Base-by-base conservation (phyloP, 2,113 vertebrate genomes). In the Vanacampus margaritifer region DNA sequence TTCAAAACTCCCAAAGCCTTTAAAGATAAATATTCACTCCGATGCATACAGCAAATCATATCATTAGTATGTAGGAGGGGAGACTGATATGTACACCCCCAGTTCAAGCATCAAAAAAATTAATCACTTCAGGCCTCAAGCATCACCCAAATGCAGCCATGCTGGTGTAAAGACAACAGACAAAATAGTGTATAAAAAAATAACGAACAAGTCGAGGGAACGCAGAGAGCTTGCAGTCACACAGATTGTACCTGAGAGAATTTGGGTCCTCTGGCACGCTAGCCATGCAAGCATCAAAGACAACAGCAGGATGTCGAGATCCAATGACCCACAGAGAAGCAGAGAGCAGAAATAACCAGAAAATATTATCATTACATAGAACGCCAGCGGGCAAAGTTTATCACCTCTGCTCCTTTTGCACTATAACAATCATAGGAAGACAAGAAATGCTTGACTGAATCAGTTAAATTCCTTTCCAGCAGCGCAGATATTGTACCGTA, bases 231-330 rank as follows among this genome's bases (percentile, higher is more conserved):
- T 61, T 58, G 66, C 57, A 3, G 65, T 62, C 36, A 19, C 74
- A 85, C 87, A 6, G 87, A 81, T 79, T 50, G 67, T 85, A 88
- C 86, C 87, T 86, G 73, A 77, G 79, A 81, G 74, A 69, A 64
- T 76, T 79, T 85, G 66, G 17, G 67, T 75, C 89, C 36, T 37
- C 85, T 79, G 76, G 90, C 80, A 91, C 90, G 88, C 94, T 95
- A 85, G 0, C 68, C 80, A 84, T 81, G 79, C 70, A 82, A 75
- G 79, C 68, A 82, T 79, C 79, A 80, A 69, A 77, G 41, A 76
- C 54, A 68, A 82, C 61, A 69, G 54, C 76, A n/a, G 90, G 86
- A 88, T 68, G 77, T 78, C 66, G 41, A 75, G 19, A 83, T 78
- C 74, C 79, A 68, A 59, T 45, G 73, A 79, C 66, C 80, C 79